Evolutionary conservation across 2,888 invertebrate species (phyloP), one percentile per base, ranked within the genome.

Genomic region (Syrista parreyssii): DNA sequence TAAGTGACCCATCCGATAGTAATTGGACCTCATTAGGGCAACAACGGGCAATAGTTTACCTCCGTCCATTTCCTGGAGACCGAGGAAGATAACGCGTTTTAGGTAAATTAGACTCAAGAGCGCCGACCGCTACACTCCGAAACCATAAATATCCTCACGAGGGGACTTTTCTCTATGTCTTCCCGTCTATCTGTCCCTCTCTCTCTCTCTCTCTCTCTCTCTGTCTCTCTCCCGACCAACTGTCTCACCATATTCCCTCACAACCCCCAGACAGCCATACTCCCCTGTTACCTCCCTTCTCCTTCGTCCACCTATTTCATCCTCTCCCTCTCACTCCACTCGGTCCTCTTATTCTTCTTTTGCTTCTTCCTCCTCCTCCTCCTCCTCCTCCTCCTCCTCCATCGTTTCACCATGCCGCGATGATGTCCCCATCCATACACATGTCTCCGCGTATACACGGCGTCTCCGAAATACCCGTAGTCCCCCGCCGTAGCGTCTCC

Each of bases 21-120:
- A 88, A 89, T 89, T 89, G 88, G 88, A 86, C 84, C 85, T 88
- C 88, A 88, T 89, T 89, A 89, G 87, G 87, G 84, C 88, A 87
- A 86, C 88, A 86, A 88, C 88, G 84, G 81, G 80, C 85, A 84
- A 82, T 83, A 82, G 81, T 78, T 80, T 85, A 82, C 82, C 80
- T 81, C 77, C 77, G 75, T 75, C 76, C 78, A 72, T 79, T 79
- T 79, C 78, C 76, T 78, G 76, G 74, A 77, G 76, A 75, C 76
- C 30, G 68, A 72, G 55, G 33, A 68, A 80, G 81, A 81, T 81
- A 86, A 86, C 82, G 83, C 84, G 83, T 87, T 86, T 87, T 85
- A 83, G 84, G 85, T 87, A 85, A 87, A 87, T 87, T 87, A 87
- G 84, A 84, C 77, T 82, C 79, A 33, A 71, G 71, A 71, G 71